A percentile compares a stretch with the other conserved stretches of the same genome.
These are phyloP conservation scores for Cheilosia impressa DNA, from an alignment of 2,888 invertebrate species.

Conservation along the genomic window DNA sequence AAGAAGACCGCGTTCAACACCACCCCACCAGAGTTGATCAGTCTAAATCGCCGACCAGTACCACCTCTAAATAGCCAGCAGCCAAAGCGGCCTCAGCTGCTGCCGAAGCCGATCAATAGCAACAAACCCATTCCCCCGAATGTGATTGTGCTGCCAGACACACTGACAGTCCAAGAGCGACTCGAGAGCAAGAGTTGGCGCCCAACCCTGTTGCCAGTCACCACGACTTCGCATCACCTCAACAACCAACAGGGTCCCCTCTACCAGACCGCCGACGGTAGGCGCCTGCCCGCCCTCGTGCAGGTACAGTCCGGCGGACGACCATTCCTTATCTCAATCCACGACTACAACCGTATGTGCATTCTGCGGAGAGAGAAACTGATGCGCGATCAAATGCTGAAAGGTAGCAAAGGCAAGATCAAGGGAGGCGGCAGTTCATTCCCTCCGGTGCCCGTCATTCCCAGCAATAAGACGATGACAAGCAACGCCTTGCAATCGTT, in stretches of 20 bases:
- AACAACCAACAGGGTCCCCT: slow-evolving; percentile 81
- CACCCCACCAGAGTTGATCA: slow-evolving; percentile 86
- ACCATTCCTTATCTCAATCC: slow-evolving; percentile 90
- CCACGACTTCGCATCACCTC: slow-evolving; percentile 81
- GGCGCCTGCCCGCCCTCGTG: slow-evolving; percentile 87
- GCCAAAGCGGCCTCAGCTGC: slow-evolving; percentile 79
- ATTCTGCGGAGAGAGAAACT: slow-evolving; percentile 88
- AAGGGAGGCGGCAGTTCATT: slow-evolving; percentile 23
- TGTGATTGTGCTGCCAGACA: slow-evolving; percentile 82
- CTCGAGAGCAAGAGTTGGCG: slow-evolving; percentile 87
- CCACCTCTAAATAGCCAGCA: slow-evolving; percentile 78
- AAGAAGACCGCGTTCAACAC: slow-evolving; percentile 77
- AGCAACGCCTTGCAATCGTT: slow-evolving; percentile 42
- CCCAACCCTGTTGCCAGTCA: slow-evolving; percentile 89
- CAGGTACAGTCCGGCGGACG: slow-evolving; percentile 91
- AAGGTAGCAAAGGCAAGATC: slow-evolving; percentile 77
- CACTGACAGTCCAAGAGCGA: slow-evolving; percentile 83
- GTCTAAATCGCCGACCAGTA: slow-evolving; percentile 84
- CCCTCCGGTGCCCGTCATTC: slow-evolving; percentile 56
- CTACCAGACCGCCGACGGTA: slow-evolving; percentile 86
- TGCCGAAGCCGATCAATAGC: slow-evolving; percentile 74
- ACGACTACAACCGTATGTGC: slow-evolving; percentile 92
- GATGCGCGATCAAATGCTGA: slow-evolving; percentile 85
- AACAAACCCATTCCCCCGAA: slow-evolving; percentile 79
- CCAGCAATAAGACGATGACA: slow-evolving; percentile 26